Evolutionary conservation across 2,113 vertebrate species (phyloP).

Genomic region (Rynchops niger): DNA sequence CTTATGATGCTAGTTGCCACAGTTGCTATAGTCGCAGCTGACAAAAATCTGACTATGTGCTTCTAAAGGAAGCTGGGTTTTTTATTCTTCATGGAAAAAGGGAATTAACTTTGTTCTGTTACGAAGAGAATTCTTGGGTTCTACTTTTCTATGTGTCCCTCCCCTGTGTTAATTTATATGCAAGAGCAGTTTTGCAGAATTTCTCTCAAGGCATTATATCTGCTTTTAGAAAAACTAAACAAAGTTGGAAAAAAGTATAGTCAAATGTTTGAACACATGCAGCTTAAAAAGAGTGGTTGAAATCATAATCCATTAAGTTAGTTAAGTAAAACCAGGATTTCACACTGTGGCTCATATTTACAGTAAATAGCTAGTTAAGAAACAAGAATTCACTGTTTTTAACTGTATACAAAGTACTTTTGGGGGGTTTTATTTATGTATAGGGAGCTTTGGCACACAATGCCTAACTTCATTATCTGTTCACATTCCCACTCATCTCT

Average conservation of each 20-base stretch:
- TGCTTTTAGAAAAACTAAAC: neutral
- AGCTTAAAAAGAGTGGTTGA: neutral
- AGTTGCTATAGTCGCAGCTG: neutral
- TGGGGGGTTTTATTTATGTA: neutral
- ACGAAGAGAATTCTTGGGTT: neutral
- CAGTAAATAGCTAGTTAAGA: neutral
- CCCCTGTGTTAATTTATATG: neutral
- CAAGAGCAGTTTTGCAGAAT: neutral
- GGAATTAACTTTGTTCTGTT: neutral
- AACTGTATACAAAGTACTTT: neutral
- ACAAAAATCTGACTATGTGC: neutral
- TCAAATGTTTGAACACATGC: neutral
- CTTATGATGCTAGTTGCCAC: neutral
- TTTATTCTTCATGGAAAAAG: neutral
- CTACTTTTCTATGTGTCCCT: neutral
- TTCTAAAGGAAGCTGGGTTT: neutral
- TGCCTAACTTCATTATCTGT: neutral
- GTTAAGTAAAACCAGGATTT: neutral
- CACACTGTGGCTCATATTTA: neutral
- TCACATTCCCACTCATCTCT: neutral
- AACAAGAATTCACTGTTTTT: neutral
- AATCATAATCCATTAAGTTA: neutral
- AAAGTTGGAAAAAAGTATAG: neutral
- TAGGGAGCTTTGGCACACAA: neutral
- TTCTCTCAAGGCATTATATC: neutral